Conservation (phyloP, 2,797 vertebrate genomes). For the Aselliscus stoliczkanus region DNA sequence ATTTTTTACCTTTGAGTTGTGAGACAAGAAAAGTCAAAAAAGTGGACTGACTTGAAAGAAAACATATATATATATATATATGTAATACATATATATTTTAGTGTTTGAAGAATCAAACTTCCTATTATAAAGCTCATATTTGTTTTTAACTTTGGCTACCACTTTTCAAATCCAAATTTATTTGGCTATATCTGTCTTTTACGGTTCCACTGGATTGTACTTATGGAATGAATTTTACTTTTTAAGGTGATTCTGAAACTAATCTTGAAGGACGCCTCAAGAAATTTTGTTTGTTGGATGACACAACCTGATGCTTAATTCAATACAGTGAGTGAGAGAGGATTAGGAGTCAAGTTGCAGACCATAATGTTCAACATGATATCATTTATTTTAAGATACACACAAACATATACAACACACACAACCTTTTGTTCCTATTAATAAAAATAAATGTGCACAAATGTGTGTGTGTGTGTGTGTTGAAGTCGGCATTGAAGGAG, state of each 20-base stretch:
- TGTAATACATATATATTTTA: background rate
- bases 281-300: background rate
- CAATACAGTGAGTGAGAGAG: background rate
- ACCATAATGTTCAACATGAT: background rate
- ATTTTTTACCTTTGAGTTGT: background rate
- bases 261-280: background rate
- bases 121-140: background rate
- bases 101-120: background rate
- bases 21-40: background rate
- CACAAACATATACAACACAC: background rate
- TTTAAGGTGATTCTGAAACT: conserved; percentile 13
- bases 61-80: background rate
- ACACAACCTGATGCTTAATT: background rate
- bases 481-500: background rate
- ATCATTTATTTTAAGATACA: background rate
- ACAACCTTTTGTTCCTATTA: background rate
- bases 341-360: background rate
- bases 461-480: background rate
- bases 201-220: background rate
- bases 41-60: background rate
- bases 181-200: background rate
- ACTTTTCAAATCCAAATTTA: background rate
- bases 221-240: background rate
- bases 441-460: background rate
- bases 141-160: background rate